These are phyloP conservation scores for Polymixis flavicincta DNA, from an alignment of 2,888 invertebrate genomes.

Conservation along the genomic window DNA sequence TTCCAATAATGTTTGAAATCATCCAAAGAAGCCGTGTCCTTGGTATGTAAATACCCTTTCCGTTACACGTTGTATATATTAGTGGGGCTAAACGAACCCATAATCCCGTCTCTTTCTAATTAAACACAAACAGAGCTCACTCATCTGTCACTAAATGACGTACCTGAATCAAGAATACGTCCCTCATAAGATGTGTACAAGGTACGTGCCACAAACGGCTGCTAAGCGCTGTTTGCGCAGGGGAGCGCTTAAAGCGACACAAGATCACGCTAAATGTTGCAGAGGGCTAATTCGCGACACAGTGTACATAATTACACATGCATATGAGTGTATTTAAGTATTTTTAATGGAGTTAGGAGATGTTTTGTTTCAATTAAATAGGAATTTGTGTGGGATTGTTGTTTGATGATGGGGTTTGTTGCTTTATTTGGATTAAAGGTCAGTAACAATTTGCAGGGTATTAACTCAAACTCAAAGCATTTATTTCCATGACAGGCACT, in stretches of 20 bases:
- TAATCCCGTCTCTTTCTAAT: too few species aligned
- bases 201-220: constrained; percentile 66
- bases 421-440: background rate
- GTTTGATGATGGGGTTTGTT: constrained; percentile 9
- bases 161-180: constrained; percentile 48
- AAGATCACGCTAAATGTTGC: constrained; percentile 70
- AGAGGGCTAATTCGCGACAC: constrained; percentile 70
- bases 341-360: constrained; percentile 63
- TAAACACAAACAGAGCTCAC: constrained; percentile 38
- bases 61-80: too few species aligned
- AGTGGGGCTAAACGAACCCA: too few species aligned
- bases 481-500: too few species aligned
- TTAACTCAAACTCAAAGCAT: too few species aligned
- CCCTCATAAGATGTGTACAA: constrained; percentile 59
- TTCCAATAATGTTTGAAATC: too few species aligned
- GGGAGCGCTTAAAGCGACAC: constrained; percentile 70
- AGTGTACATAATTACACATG: constrained; percentile 69
- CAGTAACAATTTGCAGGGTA: background rate
- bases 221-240: constrained; percentile 68
- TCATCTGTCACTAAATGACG: constrained; percentile 38
- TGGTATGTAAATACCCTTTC: too few species aligned
- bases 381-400: constrained; percentile 16
- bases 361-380: constrained; percentile 43
- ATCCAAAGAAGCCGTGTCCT: too few species aligned
- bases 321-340: constrained; percentile 64